Percentiles rank a stretch among this genome's conserved stretches.
Conservation (phyloP, 1,140 invertebrate genomes). For the Temnothorax nylanderi region DNA sequence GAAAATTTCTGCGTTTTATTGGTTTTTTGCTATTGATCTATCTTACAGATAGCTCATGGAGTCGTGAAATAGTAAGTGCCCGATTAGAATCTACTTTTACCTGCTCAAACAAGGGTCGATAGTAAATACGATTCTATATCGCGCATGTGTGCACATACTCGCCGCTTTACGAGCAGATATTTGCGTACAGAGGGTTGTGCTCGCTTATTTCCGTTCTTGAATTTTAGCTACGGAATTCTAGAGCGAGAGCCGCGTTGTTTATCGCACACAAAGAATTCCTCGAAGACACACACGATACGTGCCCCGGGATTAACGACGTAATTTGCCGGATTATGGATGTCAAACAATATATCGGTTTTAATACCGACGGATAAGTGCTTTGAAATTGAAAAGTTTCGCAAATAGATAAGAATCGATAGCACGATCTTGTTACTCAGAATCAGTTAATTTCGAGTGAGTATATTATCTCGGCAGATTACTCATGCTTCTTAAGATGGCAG, state of each 20-base stretch:
- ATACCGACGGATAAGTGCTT: not conserved
- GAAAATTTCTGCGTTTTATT: not conserved
- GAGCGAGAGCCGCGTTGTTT: not conserved
- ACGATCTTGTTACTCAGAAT: not conserved
- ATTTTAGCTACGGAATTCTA: not conserved
- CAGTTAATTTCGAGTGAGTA: not conserved
- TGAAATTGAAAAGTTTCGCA: not conserved
- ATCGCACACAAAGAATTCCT: not conserved
- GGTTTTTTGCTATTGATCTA: not conserved
- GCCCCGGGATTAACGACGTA: not conserved
- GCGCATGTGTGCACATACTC: not conserved
- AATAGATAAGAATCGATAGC: conserved; percentile 5
- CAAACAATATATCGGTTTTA: not conserved
- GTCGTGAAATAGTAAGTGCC: not conserved
- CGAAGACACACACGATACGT: not conserved
- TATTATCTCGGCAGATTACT: not conserved
- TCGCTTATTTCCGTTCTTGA: conserved; percentile 30
- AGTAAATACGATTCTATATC: conserved; percentile 19
- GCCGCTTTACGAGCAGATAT: conserved; percentile 1
- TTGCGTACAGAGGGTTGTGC: not conserved
- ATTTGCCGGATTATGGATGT: not conserved
- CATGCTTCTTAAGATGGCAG: not conserved
- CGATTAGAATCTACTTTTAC: conserved; percentile 4
- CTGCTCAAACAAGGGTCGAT: not conserved
- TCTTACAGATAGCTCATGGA: not conserved